Evolutionary conservation across 2,113 vertebrate species (phyloP).

Genomic region (Cochlearius cochlearius): DNA sequence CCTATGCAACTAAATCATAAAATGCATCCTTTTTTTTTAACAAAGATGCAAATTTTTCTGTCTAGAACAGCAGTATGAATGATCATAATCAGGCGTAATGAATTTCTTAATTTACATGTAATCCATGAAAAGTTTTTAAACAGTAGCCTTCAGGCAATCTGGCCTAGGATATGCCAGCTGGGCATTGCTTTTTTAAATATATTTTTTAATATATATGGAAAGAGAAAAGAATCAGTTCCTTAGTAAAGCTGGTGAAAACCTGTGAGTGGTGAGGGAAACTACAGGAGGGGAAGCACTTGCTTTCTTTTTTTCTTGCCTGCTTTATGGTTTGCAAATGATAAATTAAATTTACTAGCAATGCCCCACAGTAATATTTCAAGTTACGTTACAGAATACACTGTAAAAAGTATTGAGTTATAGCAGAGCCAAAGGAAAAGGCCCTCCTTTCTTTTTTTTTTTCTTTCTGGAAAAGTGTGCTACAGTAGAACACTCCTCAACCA

Average conservation of each 20-base stretch:
- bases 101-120: background rate
- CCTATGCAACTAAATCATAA: background rate
- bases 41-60: background rate
- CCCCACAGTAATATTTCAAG: conserved; percentile 34
- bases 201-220: conserved; percentile 10
- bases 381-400: background rate
- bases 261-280: conserved; percentile 16
- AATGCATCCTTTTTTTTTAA: background rate
- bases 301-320: background rate
- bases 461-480: background rate
- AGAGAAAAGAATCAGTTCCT: background rate
- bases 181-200: background rate
- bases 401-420: conserved; percentile 1
- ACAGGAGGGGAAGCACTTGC: background rate
- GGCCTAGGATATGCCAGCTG: background rate
- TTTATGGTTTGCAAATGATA: conserved; percentile 55
- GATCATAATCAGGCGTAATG: background rate
- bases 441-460: background rate
- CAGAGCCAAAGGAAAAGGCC: background rate
- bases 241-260: conserved; percentile 1
- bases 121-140: background rate
- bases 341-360: conserved; percentile 29
- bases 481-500: background rate
- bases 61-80: background rate
- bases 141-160: background rate